A percentile compares a stretch with the other conserved stretches of the same genome.
These are phyloP conservation scores for Cyclophora albipunctata DNA, from an alignment of 2,888 invertebrate species.

Conservation along the genomic window DNA sequence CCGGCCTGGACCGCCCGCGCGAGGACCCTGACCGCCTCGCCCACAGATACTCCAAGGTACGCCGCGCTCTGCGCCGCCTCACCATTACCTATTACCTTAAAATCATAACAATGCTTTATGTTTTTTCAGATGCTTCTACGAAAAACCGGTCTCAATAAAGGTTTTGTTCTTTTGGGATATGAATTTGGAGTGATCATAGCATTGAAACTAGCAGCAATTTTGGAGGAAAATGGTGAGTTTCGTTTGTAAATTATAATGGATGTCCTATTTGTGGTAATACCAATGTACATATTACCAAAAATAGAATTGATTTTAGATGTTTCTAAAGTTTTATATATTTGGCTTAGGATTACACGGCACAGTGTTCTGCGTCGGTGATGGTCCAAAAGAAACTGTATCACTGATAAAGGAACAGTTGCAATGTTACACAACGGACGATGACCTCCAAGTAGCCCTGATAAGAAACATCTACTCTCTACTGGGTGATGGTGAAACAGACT, in stretches of 20 bases:
- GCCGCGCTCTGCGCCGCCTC: too few species aligned
- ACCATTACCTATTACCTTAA: too few species aligned
- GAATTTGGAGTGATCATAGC: slow-evolving; percentile 41
- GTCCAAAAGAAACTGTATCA: slow-evolving; percentile 32
- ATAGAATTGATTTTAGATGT: too few species aligned
- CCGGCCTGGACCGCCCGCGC: slow-evolving; percentile 27
- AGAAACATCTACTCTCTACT: slow-evolving; percentile 41
- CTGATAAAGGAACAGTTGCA: slow-evolving; percentile 28
- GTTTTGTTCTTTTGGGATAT: slow-evolving; percentile 43
- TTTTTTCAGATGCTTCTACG: slow-evolving; percentile 30
- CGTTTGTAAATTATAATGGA: too few species aligned
- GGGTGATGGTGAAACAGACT: slow-evolving; percentile 10
- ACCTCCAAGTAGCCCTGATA: slow-evolving; percentile 35
- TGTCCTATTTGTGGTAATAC: too few species aligned
- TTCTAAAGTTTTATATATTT: too few species aligned
- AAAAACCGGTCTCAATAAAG: slow-evolving; percentile 22
- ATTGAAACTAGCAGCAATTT: slow-evolving; percentile 40
- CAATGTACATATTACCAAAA: too few species aligned
- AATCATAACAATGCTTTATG: too few species aligned
- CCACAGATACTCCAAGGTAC: slow-evolving; percentile 27
- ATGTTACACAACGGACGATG: slow-evolving; percentile 24
- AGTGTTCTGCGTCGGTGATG: slow-evolving; percentile 42
- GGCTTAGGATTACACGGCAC: slow-evolving; percentile 36
- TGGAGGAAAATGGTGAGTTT: slow-evolving; percentile 39
- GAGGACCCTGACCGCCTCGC: slow-evolving; percentile 33